phyloP scores from a whole-genome alignment of 2,797 vertebrate genomes.

The Peromyscus aztecus region DNA sequence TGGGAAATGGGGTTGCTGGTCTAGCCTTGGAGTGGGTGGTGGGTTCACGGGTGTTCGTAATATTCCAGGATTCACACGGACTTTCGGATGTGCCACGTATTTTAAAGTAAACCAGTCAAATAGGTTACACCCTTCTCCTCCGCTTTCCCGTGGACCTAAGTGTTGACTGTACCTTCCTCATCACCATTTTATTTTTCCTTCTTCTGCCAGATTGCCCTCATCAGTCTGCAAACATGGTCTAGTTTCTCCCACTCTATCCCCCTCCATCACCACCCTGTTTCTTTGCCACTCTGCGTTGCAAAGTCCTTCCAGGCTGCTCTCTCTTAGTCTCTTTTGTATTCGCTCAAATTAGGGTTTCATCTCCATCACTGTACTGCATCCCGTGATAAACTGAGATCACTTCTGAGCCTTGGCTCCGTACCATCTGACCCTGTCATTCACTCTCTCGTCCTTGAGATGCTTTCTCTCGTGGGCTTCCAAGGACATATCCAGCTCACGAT shows the following conservation, averaged over 20 bases:
- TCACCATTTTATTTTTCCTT: neutral
- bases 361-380: neutral
- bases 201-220: neutral
- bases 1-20: neutral
- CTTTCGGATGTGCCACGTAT: constrained; percentile 6
- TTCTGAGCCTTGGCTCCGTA: neutral
- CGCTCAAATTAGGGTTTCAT: neutral
- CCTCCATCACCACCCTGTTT: neutral
- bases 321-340: neutral
- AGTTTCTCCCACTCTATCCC: neutral
- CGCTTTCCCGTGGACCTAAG: neutral
- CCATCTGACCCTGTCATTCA: neutral
- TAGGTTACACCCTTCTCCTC: neutral
- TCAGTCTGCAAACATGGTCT: neutral
- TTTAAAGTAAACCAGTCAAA: neutral
- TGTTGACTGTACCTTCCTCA: neutral
- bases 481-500: neutral
- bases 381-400: neutral
- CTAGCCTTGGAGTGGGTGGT: neutral
- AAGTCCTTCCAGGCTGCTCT: constrained; percentile 17
- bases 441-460: neutral
- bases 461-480: neutral
- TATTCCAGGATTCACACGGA: neutral
- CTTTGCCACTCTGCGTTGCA: neutral
- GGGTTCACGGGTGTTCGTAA: neutral